Base-by-base conservation (phyloP, 2,888 invertebrate species). In the Timema podura region DNA sequence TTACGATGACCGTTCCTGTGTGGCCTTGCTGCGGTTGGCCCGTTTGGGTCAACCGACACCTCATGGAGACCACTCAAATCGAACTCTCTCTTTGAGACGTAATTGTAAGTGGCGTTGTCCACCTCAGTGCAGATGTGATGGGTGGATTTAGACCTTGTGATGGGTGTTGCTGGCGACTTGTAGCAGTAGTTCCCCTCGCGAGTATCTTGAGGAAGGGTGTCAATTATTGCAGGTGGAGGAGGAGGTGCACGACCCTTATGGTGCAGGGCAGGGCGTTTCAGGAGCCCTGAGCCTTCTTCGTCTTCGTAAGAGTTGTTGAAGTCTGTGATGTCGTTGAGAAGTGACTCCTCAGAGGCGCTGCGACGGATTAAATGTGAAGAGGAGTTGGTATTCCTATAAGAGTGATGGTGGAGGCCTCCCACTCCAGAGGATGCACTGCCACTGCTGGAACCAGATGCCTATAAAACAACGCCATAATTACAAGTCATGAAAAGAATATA, bases 271-370 rank as follows among this genome's bases (percentile, higher is more conserved):
- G 77, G 76, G 15, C 76, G 71, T 69, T 78, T 76, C 49, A 73
- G 70, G 16, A 74, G 67, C 59, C 73, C 73, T 49, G 69, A 67
- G 45, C 67, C 65, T 46, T 73, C 74, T 48, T 73, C 72, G 16
- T 67, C 68, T 30, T 71, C 69, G n/a, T 69, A 69, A 6, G 69
- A 44, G 2, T 51, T 49, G 8, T 68, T 59, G 48, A 67, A 59
- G 13, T 59, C 68, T 2, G 44, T 15, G 5, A 48, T 30, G 13
- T 68, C 70, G 67, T 75, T 77, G 9, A 79, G 74, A 65, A 81
- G 75, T 65, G 80, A 80, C 71, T 83, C 83, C 73, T 82, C 82
- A 0, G 82, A 82, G 1, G 81, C 81, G 72, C 80, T 81, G 47
- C 82, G 75, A 6, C 81, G 74, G 47, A 81, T 74, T 6, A 74